Evolutionary conservation across 2,113 vertebrate genomes (phyloP), one percentile per base, ranked within the genome.

Genomic region (Beaufortia kweichowensis): DNA sequence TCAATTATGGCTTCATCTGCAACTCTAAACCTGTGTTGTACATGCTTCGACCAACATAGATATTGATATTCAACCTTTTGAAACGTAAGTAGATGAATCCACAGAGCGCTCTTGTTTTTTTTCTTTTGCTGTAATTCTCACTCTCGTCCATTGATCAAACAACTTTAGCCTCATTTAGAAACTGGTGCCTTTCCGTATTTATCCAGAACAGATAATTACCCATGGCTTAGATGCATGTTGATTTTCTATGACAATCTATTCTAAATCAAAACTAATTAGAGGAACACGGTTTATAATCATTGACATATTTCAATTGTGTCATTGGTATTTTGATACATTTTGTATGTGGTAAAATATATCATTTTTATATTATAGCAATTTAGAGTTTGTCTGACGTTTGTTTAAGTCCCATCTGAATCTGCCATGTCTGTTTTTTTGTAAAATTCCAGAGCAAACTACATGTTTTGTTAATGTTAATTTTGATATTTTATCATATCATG

Each of bases 221-320:
- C 8, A 48, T 61, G 28, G 2, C 62, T 28, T 75, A 60, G 78
- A 23, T 24, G 78, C 46, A 79, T 43, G 70, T 7, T 66, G 64
- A 73, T 64, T 84, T 68, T 80, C 66, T 64, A 69, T 79, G 79
- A 64, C 48, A 53, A 7, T n/a, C 19, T 3, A 21, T 53, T 6
- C 19, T 4, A 19, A 17, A 5, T 48, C 4, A 6, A 35, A 39
- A 39, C n/a, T n/a, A n/a, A n/a, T n/a, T n/a, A n/a, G n/a, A n/a
- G n/a, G n/a, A n/a, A n/a, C n/a, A 39, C 35, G 8, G 35, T 39
- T 2, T 39, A 39, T 39, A 0, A 39, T 39, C 35, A 39, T 35
- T 35, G 33, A 9, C 10, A 35, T 35, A 35, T 35, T 35, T 35
- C n/a, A n/a, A n/a, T n/a, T n/a, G n/a, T n/a, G n/a, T n/a, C n/a